Conservation (phyloP, 2,888 invertebrate species). For the Acrobasis repandana region DNA sequence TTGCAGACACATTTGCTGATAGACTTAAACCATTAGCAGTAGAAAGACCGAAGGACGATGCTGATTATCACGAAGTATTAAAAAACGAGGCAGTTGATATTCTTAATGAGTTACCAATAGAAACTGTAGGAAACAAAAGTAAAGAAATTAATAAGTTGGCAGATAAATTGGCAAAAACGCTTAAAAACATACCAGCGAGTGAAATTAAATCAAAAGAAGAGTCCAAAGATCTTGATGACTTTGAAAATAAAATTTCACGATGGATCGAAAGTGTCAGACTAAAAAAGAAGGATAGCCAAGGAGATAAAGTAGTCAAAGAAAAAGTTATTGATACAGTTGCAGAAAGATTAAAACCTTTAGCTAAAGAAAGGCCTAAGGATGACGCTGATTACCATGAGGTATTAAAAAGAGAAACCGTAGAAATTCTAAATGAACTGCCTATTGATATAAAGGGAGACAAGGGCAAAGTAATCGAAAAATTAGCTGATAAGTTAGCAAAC, state of each 20-base stretch:
- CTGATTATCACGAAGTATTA: conserved; percentile 33
- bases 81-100: conserved; percentile 36
- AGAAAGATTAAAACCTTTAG: conserved; percentile 35
- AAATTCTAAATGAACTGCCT: conserved; percentile 36
- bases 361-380: conserved; percentile 29
- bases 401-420: conserved; percentile 36
- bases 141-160: conserved; percentile 27
- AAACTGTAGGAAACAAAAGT: conserved; percentile 25
- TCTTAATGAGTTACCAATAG: conserved; percentile 35
- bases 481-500: conserved; percentile 34
- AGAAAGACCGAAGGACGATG: conserved; percentile 31
- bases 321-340: conserved; percentile 32
- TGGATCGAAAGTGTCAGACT: conserved; percentile 37
- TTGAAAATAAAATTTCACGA: conserved; percentile 29
- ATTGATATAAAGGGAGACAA: conserved; percentile 29
- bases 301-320: conserved; percentile 31
- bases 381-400: conserved; percentile 31
- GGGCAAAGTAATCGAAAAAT: conserved; percentile 21
- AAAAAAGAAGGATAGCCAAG: conserved; percentile 26
- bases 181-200: conserved; percentile 28
- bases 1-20: conserved; percentile 34
- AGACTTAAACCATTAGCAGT: conserved; percentile 34
- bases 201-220: conserved; percentile 2
- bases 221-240: conserved; percentile 11
- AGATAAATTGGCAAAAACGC: conserved; percentile 32